Conservation (phyloP, 2,113 vertebrate species). For the Carassius auratus region DNA sequence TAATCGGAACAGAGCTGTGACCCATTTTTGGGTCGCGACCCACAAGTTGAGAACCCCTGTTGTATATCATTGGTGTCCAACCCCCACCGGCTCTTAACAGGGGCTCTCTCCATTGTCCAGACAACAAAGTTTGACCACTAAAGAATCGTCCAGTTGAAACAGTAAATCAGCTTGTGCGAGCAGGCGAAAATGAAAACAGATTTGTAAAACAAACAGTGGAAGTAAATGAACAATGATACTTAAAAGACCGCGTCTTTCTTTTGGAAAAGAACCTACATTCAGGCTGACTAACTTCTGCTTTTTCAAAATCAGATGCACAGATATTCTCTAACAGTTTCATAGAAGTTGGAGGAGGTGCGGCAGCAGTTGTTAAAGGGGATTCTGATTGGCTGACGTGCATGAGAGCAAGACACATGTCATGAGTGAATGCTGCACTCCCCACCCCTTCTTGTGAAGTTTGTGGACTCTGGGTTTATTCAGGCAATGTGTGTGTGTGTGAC, state of each 20-base stretch:
- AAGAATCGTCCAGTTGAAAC: conserved; percentile 61
- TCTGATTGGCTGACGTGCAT: conserved; percentile 57
- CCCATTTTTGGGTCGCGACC: not conserved
- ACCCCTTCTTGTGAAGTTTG: conserved; percentile 62
- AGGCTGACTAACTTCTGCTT: conserved; percentile 53
- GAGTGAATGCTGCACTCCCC: conserved; percentile 32
- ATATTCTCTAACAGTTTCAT: not conserved
- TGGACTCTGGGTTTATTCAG: conserved; percentile 60
- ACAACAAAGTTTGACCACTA: conserved; percentile 59
- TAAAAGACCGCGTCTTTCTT: not conserved
- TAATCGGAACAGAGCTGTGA: not conserved
- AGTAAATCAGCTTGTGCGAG: conserved; percentile 30
- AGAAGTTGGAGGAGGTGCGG: conserved; percentile 1
- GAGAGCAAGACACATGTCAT: conserved; percentile 42
- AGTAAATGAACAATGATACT: conserved; percentile 35
- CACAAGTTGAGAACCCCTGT: not conserved
- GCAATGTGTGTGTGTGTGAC: conserved; percentile 59
- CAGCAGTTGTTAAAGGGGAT: not conserved
- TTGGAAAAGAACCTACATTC: not conserved
- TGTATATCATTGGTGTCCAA: not conserved
- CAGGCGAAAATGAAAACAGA: conserved; percentile 24
- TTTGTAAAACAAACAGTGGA: not conserved
- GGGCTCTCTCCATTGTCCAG: conserved; percentile 59
- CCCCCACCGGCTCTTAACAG: conserved; percentile 41
- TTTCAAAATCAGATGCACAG: not conserved